phyloP scores from a whole-genome alignment of 2,888 invertebrate genomes.

The Chymomyza amoena region DNA sequence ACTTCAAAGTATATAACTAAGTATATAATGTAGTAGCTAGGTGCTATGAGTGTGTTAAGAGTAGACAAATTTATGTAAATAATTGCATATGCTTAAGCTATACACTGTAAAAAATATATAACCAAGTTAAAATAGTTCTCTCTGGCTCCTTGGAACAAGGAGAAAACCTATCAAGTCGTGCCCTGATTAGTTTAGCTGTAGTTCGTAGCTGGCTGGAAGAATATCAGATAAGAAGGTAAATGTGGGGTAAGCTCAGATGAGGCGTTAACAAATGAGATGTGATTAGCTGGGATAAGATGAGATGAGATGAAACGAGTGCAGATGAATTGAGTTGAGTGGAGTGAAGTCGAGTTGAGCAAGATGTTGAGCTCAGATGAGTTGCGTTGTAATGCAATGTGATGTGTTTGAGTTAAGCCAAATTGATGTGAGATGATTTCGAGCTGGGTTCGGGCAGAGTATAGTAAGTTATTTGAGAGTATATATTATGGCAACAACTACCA shows the following conservation, averaged over 20 bases:
- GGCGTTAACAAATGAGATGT: conserved; percentile 4
- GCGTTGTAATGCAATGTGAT: neutral
- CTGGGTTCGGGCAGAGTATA: neutral
- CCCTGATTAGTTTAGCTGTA: conserved; percentile 35
- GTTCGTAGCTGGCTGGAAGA: neutral
- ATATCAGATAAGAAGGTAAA: neutral
- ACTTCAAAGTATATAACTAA: neutral
- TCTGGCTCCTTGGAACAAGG: neutral
- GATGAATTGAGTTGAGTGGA: neutral
- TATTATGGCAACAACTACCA: neutral
- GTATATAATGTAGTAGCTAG: conserved; percentile 20
- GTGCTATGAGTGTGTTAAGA: conserved; percentile 7
- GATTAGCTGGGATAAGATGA: conserved; percentile 19
- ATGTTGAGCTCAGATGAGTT: neutral
- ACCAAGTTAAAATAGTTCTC: conserved; percentile 5
- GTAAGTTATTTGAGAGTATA: neutral
- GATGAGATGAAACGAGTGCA: conserved; percentile 12
- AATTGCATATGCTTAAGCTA: conserved; percentile 16
- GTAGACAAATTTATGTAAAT: conserved; percentile 21
- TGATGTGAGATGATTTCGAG: neutral
- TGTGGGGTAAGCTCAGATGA: neutral
- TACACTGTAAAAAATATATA: conserved; percentile 39
- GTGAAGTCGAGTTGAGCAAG: neutral
- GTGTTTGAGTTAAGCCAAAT: neutral
- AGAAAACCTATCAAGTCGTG: conserved; percentile 11